Base-by-base conservation (phyloP, 1,140 invertebrate genomes). In the Pectinophora gossypiella region DNA sequence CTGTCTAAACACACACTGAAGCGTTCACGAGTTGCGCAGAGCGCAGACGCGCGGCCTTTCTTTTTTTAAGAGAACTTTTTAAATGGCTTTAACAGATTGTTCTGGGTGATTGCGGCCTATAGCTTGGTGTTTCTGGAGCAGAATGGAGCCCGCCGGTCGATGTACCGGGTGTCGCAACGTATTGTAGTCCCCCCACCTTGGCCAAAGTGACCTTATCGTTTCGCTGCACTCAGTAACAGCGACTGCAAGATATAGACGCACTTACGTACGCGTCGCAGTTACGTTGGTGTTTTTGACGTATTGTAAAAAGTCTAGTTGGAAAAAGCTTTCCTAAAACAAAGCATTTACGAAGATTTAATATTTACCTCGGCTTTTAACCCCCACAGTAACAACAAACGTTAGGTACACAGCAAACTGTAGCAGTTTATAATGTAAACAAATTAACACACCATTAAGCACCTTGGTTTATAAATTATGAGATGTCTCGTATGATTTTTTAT, bases 121-220 rank as follows among this genome's bases (percentile, higher is more conserved):
- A 32, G 2, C 1, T 7, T 32, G 1, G 2, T 1, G 6, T 2
- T 32, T 32, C n/a, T 2, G n/a, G n/a, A 32, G n/a, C 27, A 9
- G 27, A 32, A 32, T 32, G 27, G 1, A 12, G 6, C 27, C 9
- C 27, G 27, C 27, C 27, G 6, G 27, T 32, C 27, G 6, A 32
- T 32, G 27, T 32, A 40, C 52, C 40, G 48, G 53, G 61, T 78
- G 70, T 80, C 64, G 71, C 74, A 73, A 78, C 56, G n/a, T 67
- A 68, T 71, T 72, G 62, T 69, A 64, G 61, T 62, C 54, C 70
- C 78, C 76, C 77, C 74, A 74, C 74, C 72, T 72, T 71, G 64
- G 45, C 52, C 64, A 61, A 59, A 66, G 59, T 78, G 78, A 84
- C 80, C 81, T 85, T 85, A 85, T 82, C 81, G 77, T 73, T 62